Percentiles rank a stretch among this genome's conserved stretches.
These are phyloP conservation scores for Nymphalis polychloros DNA, from an alignment of 2,888 invertebrate genomes.

Conservation along the genomic window DNA sequence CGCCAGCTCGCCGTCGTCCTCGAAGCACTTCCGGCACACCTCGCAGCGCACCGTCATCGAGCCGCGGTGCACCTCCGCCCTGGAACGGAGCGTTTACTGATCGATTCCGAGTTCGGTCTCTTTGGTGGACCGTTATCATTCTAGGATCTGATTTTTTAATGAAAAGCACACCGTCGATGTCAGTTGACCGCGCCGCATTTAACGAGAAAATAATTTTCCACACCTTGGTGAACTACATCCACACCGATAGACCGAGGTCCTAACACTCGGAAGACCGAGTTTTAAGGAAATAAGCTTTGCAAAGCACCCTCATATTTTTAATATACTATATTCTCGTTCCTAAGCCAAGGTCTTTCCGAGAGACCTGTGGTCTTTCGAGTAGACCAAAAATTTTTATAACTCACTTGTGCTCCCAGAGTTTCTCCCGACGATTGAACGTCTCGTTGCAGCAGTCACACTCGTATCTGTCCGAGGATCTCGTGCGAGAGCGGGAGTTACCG, in stretches of 20 bases:
- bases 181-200: no score
- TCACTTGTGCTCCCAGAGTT: constrained; percentile 72
- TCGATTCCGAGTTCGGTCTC: background rate
- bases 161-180: no score
- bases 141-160: no score
- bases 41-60: constrained; percentile 76
- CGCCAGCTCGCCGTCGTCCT: constrained; percentile 70
- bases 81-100: constrained; percentile 34
- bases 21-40: constrained; percentile 76
- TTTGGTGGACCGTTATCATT: background rate
- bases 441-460: constrained; percentile 75
- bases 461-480: constrained; percentile 65
- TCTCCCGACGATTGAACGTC: constrained; percentile 71
- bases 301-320: background rate
- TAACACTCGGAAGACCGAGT: no score
- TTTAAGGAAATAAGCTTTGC: no score
- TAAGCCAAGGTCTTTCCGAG: constrained; percentile 8
- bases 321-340: background rate
- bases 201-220: no score
- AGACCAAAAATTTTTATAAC: constrained; percentile 30
- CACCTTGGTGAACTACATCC: no score
- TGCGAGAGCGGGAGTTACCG: constrained; percentile 58
- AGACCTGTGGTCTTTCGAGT: background rate
- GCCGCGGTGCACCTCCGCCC: constrained; percentile 71
- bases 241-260: no score